Percentiles rank a stretch among this genome's conserved stretches.
These are phyloP conservation scores for Carduelis carduelis DNA, from an alignment of 2,797 vertebrate genomes.

Conservation along the genomic window DNA sequence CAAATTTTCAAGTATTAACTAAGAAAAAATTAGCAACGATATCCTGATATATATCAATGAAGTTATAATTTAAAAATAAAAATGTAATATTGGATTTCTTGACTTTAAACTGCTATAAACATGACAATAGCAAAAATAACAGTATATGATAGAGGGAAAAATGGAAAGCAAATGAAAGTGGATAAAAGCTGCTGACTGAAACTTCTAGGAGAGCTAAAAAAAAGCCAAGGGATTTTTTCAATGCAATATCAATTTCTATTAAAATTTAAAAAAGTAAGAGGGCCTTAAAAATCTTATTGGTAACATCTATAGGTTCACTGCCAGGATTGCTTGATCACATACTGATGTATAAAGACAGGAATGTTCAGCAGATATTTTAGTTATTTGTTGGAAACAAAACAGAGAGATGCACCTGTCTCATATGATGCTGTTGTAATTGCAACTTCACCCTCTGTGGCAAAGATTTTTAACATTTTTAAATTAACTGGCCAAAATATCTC, in stretches of 20 bases:
- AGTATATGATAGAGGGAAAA: background rate
- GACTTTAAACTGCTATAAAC: background rate
- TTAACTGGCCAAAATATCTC: background rate
- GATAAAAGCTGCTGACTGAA: background rate
- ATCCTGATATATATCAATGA: background rate
- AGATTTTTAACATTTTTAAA: background rate
- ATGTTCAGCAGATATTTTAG: background rate
- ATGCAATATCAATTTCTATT: background rate
- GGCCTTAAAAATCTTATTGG: background rate
- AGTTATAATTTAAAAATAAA: background rate
- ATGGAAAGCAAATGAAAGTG: background rate
- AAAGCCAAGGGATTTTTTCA: background rate
- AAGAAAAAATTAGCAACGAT: background rate
- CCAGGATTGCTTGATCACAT: background rate
- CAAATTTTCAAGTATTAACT: background rate
- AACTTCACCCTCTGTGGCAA: background rate
- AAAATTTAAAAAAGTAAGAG: background rate
- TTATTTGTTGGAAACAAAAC: conserved; percentile 7
- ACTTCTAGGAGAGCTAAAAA: background rate
- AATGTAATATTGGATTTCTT: background rate
- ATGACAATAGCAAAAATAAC: background rate
- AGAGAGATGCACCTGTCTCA: background rate
- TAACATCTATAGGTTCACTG: background rate
- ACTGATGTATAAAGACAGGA: background rate
- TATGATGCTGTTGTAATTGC: background rate